These are phyloP conservation scores for Patella caerulea DNA, from an alignment of 2,888 invertebrate species.

Conservation along the genomic window DNA sequence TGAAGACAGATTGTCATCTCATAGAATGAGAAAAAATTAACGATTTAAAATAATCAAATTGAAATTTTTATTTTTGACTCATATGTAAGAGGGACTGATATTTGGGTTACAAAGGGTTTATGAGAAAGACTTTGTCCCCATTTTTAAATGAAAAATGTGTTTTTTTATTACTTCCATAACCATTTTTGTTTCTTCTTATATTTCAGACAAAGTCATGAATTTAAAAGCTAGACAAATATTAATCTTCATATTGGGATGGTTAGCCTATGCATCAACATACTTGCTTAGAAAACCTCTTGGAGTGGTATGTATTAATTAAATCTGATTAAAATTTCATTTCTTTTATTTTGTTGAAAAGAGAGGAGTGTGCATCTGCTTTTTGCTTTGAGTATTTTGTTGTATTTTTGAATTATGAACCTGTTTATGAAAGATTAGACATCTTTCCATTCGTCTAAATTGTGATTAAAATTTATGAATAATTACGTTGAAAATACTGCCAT, in stretches of 20 bases:
- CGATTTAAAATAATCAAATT: too few relatives aligned
- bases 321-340: background rate
- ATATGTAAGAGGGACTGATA: too few relatives aligned
- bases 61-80: too few relatives aligned
- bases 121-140: background rate
- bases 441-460: too few relatives aligned
- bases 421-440: too few relatives aligned
- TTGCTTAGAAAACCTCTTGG: constrained; percentile 73
- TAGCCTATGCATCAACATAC: constrained; percentile 71
- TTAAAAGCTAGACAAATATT: constrained; percentile 47
- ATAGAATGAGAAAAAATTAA: too few relatives aligned
- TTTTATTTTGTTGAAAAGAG: background rate
- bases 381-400: constrained; percentile 1
- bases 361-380: background rate
- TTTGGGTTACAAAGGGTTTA: background rate
- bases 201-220: constrained; percentile 11
- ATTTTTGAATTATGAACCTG: background rate
- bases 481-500: too few relatives aligned
- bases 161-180: too few relatives aligned
- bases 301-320: constrained; percentile 61
- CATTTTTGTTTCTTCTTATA: too few relatives aligned
- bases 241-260: constrained; percentile 68
- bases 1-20: too few relatives aligned
- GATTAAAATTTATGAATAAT: too few relatives aligned
- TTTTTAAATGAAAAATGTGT: too few relatives aligned